These are phyloP conservation scores for Drosophila aldrichi DNA, from an alignment of 2,888 invertebrate genomes.

Conservation along the genomic window DNA sequence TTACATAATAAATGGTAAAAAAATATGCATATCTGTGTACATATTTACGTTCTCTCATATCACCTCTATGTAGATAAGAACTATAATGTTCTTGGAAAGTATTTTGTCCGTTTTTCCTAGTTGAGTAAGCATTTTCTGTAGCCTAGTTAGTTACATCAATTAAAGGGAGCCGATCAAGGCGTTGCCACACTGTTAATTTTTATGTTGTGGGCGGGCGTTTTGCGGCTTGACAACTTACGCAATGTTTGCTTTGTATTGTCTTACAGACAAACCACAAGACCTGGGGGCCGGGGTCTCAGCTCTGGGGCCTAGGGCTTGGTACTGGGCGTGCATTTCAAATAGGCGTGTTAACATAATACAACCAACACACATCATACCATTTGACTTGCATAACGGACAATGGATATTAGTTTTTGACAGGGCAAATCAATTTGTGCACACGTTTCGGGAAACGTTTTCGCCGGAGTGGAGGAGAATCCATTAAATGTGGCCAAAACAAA, in stretches of 20 bases:
- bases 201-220: conserved; percentile 56
- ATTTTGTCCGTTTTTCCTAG: not conserved
- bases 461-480: conserved; percentile 41
- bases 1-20: not conserved
- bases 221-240: conserved; percentile 53
- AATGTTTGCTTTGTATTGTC: conserved; percentile 60
- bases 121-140: too few species aligned
- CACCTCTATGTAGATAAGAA: not conserved
- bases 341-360: conserved; percentile 54
- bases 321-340: conserved; percentile 44
- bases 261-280: conserved; percentile 39
- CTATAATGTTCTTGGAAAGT: not conserved
- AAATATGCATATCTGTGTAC: conserved; percentile 23
- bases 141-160: not conserved
- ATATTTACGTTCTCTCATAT: not conserved
- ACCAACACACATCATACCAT: conserved; percentile 42
- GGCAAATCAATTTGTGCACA: conserved; percentile 61
- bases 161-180: conserved; percentile 10
- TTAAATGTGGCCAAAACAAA: conserved; percentile 24
- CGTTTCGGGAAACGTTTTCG: conserved; percentile 39
- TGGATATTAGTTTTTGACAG: conserved; percentile 70
- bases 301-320: not conserved
- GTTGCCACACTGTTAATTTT: conserved; percentile 49
- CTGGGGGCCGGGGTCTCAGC: not conserved
- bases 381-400: conserved; percentile 60